phyloP scores from a whole-genome alignment of 1,140 invertebrate species.

The Papilio helenus region DNA sequence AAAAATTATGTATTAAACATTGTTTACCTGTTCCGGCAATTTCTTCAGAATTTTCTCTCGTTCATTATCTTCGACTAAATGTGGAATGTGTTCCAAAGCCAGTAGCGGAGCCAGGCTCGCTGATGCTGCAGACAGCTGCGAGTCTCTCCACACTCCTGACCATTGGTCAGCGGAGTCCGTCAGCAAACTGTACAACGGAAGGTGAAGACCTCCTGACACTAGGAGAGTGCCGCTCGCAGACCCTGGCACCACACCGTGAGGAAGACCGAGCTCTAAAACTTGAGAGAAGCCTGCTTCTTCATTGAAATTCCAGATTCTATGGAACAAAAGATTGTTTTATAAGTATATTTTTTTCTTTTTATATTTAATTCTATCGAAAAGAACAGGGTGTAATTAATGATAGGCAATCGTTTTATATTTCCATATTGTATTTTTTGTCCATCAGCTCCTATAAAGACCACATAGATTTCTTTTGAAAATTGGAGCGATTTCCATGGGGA shows the following conservation, averaged over 20 bases:
- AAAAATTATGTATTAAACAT: neutral
- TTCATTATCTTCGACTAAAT: conserved; percentile 76
- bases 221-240: conserved; percentile 84
- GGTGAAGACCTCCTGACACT: conserved; percentile 84
- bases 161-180: conserved; percentile 66
- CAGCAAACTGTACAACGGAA: conserved; percentile 76
- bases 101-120: conserved; percentile 73
- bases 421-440: too few relatives aligned
- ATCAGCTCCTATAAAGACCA: too few relatives aligned
- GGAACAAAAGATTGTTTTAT: conserved; percentile 43
- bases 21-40: conserved; percentile 80
- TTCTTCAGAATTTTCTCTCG: conserved; percentile 77
- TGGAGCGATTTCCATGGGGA: neutral
- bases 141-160: conserved; percentile 72
- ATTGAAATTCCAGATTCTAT: conserved; percentile 87
- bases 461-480: neutral
- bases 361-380: too few relatives aligned
- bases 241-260: conserved; percentile 84
- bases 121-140: conserved; percentile 69
- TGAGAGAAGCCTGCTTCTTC: conserved; percentile 87
- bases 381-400: too few relatives aligned
- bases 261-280: conserved; percentile 85
- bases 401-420: too few relatives aligned
- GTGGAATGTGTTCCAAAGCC: conserved; percentile 80
- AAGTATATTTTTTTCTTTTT: neutral